Conservation (phyloP, 2,113 vertebrate species). For the Pipra filicauda region DNA sequence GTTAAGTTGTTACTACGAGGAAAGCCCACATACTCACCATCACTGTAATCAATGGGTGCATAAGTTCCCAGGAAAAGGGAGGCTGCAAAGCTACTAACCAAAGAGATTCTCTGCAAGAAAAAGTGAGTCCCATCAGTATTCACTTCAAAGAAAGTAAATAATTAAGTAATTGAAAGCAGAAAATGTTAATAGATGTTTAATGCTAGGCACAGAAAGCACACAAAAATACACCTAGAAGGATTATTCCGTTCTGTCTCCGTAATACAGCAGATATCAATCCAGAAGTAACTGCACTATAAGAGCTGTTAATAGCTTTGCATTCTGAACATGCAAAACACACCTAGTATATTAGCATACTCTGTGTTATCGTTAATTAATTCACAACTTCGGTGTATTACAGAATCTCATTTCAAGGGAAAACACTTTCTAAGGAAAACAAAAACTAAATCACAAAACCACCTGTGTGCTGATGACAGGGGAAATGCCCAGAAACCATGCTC, state of each 20-base stretch:
- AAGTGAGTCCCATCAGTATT: neutral
- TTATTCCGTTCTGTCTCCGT: neutral
- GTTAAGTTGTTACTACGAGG: neutral
- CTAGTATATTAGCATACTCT: neutral
- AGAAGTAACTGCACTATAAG: neutral
- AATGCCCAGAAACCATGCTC: neutral
- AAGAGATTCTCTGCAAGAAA: slow-evolving; percentile 87
- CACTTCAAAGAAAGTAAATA: neutral
- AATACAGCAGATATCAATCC: neutral
- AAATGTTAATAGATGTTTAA: neutral
- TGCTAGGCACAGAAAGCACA: neutral
- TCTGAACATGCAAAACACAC: neutral
- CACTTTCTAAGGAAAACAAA: neutral
- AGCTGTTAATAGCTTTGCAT: slow-evolving; percentile 5
- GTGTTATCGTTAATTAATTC: neutral
- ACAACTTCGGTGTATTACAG: rapidly evolving
- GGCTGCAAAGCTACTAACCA: slow-evolving; percentile 95
- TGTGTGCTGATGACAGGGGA: neutral
- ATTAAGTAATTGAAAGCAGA: neutral
- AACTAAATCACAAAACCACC: neutral
- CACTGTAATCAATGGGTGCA: slow-evolving; percentile 89
- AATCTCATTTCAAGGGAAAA: neutral
- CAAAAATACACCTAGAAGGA: neutral
- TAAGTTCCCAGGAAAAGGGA: slow-evolving; percentile 90
- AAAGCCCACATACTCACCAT: slow-evolving; percentile 76